A percentile compares a stretch with the other conserved stretches of the same genome.
phyloP scores from a whole-genome alignment of 1,140 invertebrate species.

The Drosophila nigromelanica region DNA sequence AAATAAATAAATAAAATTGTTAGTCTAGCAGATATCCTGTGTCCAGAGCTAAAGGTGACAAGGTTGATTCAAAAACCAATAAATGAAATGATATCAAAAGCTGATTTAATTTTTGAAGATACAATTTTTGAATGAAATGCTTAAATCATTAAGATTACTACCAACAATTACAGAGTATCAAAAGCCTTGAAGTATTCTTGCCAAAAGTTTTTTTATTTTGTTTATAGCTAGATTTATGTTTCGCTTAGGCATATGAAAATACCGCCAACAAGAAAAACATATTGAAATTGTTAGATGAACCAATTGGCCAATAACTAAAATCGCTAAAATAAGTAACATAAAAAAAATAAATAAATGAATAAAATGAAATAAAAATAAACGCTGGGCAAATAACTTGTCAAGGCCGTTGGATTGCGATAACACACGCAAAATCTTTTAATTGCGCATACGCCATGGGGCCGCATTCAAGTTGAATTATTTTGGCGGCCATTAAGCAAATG shows the following conservation, averaged over 20 bases:
- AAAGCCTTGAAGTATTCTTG: conserved; percentile 44
- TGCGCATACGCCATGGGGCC: conserved; percentile 64
- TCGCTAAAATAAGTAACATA: no score
- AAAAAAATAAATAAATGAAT: not conserved
- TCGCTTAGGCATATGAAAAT: conserved; percentile 58
- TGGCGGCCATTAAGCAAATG: conserved; percentile 54
- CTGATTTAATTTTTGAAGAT: no score
- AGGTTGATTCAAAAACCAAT: no score
- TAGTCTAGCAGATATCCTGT: not conserved
- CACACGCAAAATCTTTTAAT: conserved; percentile 64
- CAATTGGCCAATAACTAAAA: conserved; percentile 54
- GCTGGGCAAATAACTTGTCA: conserved; percentile 40
- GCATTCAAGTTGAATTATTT: conserved; percentile 32
- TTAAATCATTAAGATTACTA: no score
- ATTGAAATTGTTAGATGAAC: conserved; percentile 77
- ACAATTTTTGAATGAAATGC: no score
- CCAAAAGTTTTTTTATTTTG: conserved; percentile 44
- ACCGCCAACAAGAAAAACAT: conserved; percentile 46
- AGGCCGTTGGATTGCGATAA: conserved; percentile 15
- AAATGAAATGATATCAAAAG: no score
- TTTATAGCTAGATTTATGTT: conserved; percentile 56
- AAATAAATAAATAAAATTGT: not conserved
- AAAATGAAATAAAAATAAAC: conserved; percentile 23
- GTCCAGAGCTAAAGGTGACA: no score
- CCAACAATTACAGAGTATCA: not conserved